Evolutionary conservation across 2,113 vertebrate genomes (phyloP), one percentile per base, ranked within the genome.

Genomic region (Oceanodroma tethys): DNA sequence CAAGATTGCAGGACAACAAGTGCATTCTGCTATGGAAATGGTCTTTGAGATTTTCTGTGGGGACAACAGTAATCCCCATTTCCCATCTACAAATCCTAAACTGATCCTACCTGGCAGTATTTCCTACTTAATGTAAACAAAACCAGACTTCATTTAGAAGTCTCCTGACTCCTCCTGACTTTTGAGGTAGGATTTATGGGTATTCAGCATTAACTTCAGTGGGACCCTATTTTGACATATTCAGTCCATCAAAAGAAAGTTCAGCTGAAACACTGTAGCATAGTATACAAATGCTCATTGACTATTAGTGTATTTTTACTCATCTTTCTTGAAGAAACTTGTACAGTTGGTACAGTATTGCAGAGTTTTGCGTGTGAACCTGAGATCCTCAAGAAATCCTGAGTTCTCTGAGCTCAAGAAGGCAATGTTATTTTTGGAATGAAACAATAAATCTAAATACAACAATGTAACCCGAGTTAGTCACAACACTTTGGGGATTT

Each of bases 401-500:
- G 42, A 52, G 6, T 25, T 65, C 20, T 65, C 38, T 74, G 38
- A 59, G 14, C 14, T 32, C 40, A 53, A 71, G 27, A 29, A 50
- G 25, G 8, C 2, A 52, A 66, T 19, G 16, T 4, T 25, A 17
- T 29, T 76, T 85, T 85, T 72, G 47, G 34, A 72, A 88, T 1
- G 0, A 22, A 67, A 10, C 9, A 48, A 53, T 18, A 76, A 58
- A 36, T 52, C 32, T 45, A 38, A 72, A 63, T 62, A 4, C 18
- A 75, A 2, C 14, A 29, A 65, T 27, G 32, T 30, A 76, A 72
- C 2, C 11, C 0, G 0, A n/a, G 16, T 30, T 47, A 62, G 16
- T 36, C 29, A 52, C 21, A 47, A 17, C 2, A 8, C 8, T 50
- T 26, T 29, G 4, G 15, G 34, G 6, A 56, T 26, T 78, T 92